Percentiles rank a stretch among this genome's conserved stretches.
Evolutionary conservation across 2,797 vertebrate species (phyloP).

Genomic region (Alca torda): DNA sequence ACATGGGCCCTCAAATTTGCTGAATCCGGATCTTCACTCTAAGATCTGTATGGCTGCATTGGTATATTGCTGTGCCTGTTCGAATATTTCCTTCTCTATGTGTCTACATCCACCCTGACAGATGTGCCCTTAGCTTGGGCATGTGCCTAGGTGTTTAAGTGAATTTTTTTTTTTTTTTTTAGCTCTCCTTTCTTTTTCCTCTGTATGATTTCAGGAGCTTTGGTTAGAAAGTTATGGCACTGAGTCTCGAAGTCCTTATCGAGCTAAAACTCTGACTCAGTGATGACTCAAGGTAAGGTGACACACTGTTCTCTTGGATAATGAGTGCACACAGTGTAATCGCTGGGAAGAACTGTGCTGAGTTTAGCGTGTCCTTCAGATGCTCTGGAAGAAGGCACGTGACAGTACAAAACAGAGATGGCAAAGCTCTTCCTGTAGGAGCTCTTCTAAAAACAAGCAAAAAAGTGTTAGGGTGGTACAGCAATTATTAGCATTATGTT

Average conservation of each 20-base stretch:
- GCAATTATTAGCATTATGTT: neutral
- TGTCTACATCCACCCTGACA: neutral
- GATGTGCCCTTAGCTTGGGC: neutral
- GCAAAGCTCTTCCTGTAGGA: neutral
- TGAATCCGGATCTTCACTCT: neutral
- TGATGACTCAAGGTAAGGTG: slow-evolving; percentile 50
- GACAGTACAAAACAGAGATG: neutral
- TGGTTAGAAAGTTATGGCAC: neutral
- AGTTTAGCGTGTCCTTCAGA: slow-evolving; percentile 56
- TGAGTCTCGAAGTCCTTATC: neutral
- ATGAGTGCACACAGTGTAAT: neutral
- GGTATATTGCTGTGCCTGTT: neutral
- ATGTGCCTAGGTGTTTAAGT: neutral
- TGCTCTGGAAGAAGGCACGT: neutral
- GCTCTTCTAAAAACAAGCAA: neutral
- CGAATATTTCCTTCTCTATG: neutral
- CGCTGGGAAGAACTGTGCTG: slow-evolving; percentile 40
- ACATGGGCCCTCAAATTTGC: neutral
- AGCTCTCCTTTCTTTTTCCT: neutral
- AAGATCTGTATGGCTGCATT: neutral
- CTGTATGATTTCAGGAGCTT: neutral
- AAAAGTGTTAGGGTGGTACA: neutral
- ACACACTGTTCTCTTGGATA: slow-evolving; percentile 24
- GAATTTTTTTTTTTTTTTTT: neutral
- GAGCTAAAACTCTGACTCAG: slow-evolving; percentile 29